Conservation (phyloP, 2,888 invertebrate species). For the Tetanocera ferruginea region DNA sequence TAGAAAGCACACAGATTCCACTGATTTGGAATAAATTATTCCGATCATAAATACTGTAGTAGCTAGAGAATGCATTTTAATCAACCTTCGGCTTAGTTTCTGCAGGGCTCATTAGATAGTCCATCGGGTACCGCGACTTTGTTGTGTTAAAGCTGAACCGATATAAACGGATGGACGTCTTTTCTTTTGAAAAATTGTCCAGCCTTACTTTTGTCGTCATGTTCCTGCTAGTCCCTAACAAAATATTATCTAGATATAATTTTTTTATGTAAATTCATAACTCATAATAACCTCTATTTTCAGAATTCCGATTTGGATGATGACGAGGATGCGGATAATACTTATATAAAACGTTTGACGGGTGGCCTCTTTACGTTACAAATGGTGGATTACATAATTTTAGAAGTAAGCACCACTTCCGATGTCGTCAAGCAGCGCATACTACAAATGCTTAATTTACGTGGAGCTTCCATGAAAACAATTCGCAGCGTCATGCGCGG, state of each 20-base stretch:
- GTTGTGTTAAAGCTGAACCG: too few relatives aligned
- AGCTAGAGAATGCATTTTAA: too few relatives aligned
- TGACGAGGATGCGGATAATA: constrained; percentile 85
- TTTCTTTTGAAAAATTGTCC: too few relatives aligned
- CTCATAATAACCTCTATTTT: neutral
- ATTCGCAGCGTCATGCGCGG: constrained; percentile 95
- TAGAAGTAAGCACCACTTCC: constrained; percentile 81
- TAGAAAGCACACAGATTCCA: too few relatives aligned
- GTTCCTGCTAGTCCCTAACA: too few relatives aligned
- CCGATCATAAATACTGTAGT: too few relatives aligned
- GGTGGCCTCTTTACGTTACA: constrained; percentile 97
- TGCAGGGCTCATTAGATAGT: too few relatives aligned
- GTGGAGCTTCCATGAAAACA: constrained; percentile 92
- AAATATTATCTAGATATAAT: neutral
- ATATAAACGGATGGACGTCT: too few relatives aligned
- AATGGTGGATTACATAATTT: constrained; percentile 89
- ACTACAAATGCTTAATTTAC: constrained; percentile 87
- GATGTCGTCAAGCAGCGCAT: constrained; percentile 86
- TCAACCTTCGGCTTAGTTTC: too few relatives aligned
- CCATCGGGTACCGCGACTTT: too few relatives aligned
- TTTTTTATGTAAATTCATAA: neutral
- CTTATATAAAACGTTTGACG: constrained; percentile 90
- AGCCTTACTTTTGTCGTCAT: too few relatives aligned
- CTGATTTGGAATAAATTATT: too few relatives aligned
- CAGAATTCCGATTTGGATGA: constrained; percentile 72